Evolutionary conservation across 2,888 invertebrate species (phyloP).

Genomic region (Tetragonula carbonaria): DNA sequence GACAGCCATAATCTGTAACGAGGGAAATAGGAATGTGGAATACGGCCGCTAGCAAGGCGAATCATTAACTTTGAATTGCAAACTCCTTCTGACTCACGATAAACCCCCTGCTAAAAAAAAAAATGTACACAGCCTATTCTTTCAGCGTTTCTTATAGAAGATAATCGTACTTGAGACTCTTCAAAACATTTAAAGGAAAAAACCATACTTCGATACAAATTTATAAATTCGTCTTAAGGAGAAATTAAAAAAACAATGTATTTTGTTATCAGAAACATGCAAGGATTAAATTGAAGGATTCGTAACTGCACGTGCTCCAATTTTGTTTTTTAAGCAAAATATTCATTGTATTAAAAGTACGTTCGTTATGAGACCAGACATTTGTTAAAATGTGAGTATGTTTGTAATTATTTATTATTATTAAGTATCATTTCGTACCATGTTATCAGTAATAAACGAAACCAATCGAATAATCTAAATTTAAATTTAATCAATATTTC

Average conservation of each 20-base stretch:
- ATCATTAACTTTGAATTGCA: slow-evolving; percentile 32
- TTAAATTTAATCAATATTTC: too few species aligned
- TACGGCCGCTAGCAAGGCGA: slow-evolving; percentile 3
- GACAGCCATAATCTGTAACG: slow-evolving; percentile 19
- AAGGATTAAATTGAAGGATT: too few species aligned
- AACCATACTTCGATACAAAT: background rate
- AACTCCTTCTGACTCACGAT: slow-evolving; percentile 19
- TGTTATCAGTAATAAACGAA: too few species aligned
- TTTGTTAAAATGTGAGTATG: too few species aligned
- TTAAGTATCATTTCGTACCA: too few species aligned
- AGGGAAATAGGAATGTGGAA: slow-evolving; percentile 38
- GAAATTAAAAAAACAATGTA: background rate
- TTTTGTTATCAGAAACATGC: too few species aligned
- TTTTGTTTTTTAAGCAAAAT: too few species aligned
- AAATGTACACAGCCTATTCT: background rate
- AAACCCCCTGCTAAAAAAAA: background rate
- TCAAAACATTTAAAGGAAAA: background rate
- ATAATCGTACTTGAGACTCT: background rate
- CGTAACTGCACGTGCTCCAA: too few species aligned
- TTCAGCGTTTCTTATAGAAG: background rate
- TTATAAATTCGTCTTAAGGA: background rate
- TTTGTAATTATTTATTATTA: too few species aligned
- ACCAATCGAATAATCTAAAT: too few species aligned
- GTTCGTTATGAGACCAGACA: too few species aligned
- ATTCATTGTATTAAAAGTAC: too few species aligned